Conservation (phyloP, 1,140 invertebrate genomes). For the Drosophila baimaii region DNA sequence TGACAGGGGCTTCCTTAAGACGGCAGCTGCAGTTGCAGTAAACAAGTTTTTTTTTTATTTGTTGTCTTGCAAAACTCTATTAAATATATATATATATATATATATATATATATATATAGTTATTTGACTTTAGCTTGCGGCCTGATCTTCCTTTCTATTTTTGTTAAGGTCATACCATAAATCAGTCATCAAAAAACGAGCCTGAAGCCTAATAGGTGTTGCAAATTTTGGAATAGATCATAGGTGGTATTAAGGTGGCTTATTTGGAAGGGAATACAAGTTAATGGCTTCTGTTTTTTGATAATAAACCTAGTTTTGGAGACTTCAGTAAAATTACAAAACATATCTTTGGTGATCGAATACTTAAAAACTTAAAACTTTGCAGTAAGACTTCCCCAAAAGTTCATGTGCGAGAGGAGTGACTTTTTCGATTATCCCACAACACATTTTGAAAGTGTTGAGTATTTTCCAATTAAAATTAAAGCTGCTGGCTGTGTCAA, state of each 20-base stretch:
- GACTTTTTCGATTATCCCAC: neutral
- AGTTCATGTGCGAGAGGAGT: neutral
- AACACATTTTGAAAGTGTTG: slow-evolving; percentile 4
- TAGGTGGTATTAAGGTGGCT: neutral
- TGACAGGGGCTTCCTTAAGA: slow-evolving; percentile 29
- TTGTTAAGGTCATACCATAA: slow-evolving; percentile 44
- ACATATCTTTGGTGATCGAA: neutral
- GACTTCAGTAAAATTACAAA: neutral
- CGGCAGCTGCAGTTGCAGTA: slow-evolving; percentile 25
- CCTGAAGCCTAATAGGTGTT: neutral
- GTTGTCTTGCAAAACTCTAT: slow-evolving; percentile 61
- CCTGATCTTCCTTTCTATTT: slow-evolving; percentile 53
- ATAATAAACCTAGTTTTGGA: neutral
- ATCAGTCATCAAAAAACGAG: slow-evolving; percentile 10
- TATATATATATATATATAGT: slow-evolving; percentile 47
- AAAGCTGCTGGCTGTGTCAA: slow-evolving; percentile 8
- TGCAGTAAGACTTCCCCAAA: neutral
- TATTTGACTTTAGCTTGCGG: slow-evolving; percentile 4
- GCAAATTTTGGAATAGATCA: neutral
- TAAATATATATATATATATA: slow-evolving; percentile 51
- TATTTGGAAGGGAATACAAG: neutral
- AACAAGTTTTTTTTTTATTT: slow-evolving; percentile 42
- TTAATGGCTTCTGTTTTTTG: no score
- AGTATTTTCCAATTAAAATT: slow-evolving; percentile 11
- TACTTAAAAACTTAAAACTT: neutral